These are phyloP conservation scores for Nansenia antarctica DNA, from an alignment of 2,113 vertebrate species.

Conservation along the genomic window DNA sequence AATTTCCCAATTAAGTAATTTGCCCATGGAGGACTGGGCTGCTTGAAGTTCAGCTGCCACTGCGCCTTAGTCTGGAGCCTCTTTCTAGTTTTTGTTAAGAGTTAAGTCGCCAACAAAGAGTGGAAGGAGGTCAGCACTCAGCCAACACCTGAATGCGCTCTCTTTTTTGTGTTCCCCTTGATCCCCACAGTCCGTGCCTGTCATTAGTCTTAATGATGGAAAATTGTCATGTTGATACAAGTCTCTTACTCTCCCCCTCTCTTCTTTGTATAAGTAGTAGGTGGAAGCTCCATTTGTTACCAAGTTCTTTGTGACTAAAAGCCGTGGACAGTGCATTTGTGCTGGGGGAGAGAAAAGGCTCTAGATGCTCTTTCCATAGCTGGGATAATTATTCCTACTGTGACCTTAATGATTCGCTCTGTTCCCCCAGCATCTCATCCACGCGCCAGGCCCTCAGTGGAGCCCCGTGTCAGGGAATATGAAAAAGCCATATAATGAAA, in stretches of 20 bases:
- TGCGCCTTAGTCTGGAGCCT: constrained; percentile 87
- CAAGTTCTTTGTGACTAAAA: constrained; percentile 99
- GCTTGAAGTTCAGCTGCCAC: constrained; percentile 93
- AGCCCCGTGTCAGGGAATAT: constrained; percentile 99
- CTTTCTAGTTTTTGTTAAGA: constrained; percentile 89
- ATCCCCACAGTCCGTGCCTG: constrained; percentile 98
- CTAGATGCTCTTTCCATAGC: constrained; percentile 99
- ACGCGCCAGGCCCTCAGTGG: constrained; percentile 94
- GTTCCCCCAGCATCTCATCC: constrained; percentile 99
- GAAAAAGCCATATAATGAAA: constrained; percentile 99
- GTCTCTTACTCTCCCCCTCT: constrained; percentile 90
- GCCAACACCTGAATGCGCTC: constrained; percentile 99
- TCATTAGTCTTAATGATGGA: constrained; percentile 99
- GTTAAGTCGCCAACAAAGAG: constrained; percentile 99
- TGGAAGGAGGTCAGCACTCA: constrained; percentile 99
- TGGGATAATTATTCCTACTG: constrained; percentile 99
- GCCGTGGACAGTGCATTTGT: constrained; percentile 99
- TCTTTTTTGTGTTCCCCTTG: constrained; percentile 99
- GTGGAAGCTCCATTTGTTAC: constrained; percentile 99
- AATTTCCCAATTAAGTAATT: constrained; percentile 91
- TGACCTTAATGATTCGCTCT: constrained; percentile 99
- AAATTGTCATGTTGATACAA: constrained; percentile 99
- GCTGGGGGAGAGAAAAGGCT: constrained; percentile 94
- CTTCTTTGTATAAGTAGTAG: constrained; percentile 96
- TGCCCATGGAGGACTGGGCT: constrained; percentile 80